phyloP scores from a whole-genome alignment of 2,797 vertebrate species.

The Artibeus lituratus region DNA sequence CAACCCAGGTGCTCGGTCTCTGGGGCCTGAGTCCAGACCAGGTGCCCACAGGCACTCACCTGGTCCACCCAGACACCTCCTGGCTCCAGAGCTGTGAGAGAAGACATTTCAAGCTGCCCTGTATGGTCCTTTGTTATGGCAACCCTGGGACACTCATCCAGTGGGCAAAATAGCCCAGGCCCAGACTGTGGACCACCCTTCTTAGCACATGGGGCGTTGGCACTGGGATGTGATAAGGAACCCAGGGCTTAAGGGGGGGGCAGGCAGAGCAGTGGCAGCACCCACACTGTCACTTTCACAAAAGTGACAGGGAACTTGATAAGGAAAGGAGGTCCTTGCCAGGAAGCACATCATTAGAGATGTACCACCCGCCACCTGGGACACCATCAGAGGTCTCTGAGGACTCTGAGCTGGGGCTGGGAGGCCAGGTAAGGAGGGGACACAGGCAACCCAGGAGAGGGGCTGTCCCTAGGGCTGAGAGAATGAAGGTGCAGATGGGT shows the following conservation, averaged over 20 bases:
- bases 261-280: not conserved
- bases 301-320: not conserved
- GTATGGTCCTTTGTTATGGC: not conserved
- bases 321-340: not conserved
- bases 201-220: not conserved
- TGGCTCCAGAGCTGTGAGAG: not conserved
- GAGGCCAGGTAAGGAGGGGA: not conserved
- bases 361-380: fast-evolving
- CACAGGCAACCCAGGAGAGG: not conserved
- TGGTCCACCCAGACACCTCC: not conserved
- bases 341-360: not conserved
- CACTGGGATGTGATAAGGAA: not conserved
- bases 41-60: not conserved
- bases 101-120: not conserved
- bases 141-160: not conserved
- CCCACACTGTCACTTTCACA: not conserved
- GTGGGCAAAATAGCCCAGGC: not conserved
- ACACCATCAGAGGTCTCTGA: not conserved
- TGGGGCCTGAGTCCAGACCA: not conserved
- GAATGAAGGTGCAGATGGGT: not conserved
- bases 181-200: not conserved
- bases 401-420: not conserved
- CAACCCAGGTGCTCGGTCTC: too few relatives aligned
- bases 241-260: not conserved
- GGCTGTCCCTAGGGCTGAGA: not conserved